Evolutionary conservation across 2,888 invertebrate species (phyloP).

Genomic region (Sarcophaga carnaria): DNA sequence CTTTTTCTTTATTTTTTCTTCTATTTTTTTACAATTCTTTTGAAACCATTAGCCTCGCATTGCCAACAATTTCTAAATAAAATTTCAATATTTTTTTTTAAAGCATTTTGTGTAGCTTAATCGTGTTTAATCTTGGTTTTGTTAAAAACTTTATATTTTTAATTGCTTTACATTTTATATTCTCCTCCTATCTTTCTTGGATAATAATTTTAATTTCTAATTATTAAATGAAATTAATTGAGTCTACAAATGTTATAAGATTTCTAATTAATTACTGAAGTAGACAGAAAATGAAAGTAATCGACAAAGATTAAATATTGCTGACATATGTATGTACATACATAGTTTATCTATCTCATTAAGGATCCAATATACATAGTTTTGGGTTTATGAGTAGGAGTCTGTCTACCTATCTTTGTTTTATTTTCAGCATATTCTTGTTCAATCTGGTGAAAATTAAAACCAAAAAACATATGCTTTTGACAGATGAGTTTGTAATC

Average conservation of each 20-base stretch:
- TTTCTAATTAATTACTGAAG: background rate
- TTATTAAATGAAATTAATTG: background rate
- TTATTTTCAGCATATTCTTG: background rate
- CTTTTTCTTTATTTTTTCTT: too few species aligned
- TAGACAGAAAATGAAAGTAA: background rate
- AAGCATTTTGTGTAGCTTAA: background rate
- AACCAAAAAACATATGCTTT: conserved; percentile 20
- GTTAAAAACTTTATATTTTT: conserved; percentile 4
- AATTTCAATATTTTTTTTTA: too few species aligned
- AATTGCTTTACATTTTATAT: conserved; percentile 5
- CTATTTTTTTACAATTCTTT: too few species aligned
- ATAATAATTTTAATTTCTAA: conserved; percentile 21
- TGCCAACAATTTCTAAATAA: too few species aligned
- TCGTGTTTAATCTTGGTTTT: background rate
- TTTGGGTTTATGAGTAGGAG: too few species aligned
- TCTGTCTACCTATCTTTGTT: background rate
- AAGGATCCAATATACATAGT: too few species aligned
- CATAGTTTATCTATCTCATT: too few species aligned
- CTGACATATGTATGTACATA: too few species aligned
- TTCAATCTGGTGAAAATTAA: background rate
- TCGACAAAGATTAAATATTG: background rate
- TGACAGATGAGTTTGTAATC: conserved; percentile 10
- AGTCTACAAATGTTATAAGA: background rate
- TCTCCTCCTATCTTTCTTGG: background rate
- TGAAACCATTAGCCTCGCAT: too few species aligned